Percentiles rank a stretch among this genome's conserved stretches.
Evolutionary conservation across 1,140 invertebrate species (phyloP).

Genomic region (Ceratina japonica): DNA sequence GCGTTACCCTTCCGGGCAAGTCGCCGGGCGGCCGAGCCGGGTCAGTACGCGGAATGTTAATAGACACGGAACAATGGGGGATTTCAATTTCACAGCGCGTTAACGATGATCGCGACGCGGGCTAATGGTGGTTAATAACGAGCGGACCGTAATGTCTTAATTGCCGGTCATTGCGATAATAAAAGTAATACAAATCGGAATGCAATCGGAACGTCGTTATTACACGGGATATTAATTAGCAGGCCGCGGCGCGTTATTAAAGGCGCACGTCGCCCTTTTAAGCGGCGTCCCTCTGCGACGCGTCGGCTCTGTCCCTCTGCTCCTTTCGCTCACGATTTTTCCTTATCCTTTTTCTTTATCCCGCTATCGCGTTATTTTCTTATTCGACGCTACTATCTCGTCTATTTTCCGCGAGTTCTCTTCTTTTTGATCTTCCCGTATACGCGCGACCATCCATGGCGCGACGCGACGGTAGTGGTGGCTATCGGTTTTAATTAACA

Average conservation of each 20-base stretch:
- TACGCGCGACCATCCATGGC: conserved; percentile 29
- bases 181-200: conserved; percentile 40
- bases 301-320: background rate
- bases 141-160: conserved; percentile 31
- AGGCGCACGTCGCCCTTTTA: background rate
- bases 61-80: conserved; percentile 34
- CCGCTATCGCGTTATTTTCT: too few species aligned
- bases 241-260: conserved; percentile 13
- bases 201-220: conserved; percentile 39
- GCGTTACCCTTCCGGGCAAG: background rate
- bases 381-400: background rate
- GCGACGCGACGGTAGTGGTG: background rate
- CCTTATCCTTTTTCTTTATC: background rate
- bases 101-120: conserved; percentile 30
- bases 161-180: conserved; percentile 34
- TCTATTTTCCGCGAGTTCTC: background rate
- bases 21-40: background rate
- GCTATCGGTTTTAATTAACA: conserved; percentile 62
- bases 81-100: conserved; percentile 49
- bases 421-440: background rate
- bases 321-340: background rate
- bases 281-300: background rate
- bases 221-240: conserved; percentile 43
- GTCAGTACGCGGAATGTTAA: conserved; percentile 21
- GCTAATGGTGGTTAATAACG: conserved; percentile 45